phyloP scores from a whole-genome alignment of 1,140 invertebrate genomes.

The Meteorus sp. region DNA sequence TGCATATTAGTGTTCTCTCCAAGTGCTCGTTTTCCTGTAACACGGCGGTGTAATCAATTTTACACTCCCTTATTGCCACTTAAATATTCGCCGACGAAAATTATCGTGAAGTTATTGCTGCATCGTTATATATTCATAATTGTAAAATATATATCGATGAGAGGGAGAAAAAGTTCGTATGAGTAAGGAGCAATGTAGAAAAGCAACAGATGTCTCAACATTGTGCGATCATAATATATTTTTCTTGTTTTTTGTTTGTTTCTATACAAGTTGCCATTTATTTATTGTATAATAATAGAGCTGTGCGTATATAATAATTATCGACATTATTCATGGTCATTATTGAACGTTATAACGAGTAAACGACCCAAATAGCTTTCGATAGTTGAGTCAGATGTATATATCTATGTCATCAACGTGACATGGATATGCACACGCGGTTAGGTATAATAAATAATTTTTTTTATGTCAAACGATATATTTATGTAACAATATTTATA shows the following conservation, averaged over 20 bases:
- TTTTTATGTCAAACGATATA: constrained; percentile 22
- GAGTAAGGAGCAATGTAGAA: neutral
- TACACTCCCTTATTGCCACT: constrained; percentile 7
- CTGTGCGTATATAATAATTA: too few relatives aligned
- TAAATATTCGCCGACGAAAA: neutral
- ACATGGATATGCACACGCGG: too few relatives aligned
- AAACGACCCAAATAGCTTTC: neutral
- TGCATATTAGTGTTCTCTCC: neutral
- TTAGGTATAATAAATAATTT: neutral
- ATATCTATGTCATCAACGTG: neutral
- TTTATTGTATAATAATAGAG: neutral
- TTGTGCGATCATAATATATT: constrained; percentile 37
- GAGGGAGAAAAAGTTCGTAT: neutral
- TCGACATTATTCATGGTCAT: too few relatives aligned
- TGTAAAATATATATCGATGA: neutral
- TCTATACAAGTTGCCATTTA: constrained; percentile 4
- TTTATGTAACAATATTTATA: constrained; percentile 31
- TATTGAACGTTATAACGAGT: constrained; percentile 1
- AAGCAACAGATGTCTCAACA: neutral
- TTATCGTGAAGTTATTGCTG: too few relatives aligned
- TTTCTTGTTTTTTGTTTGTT: constrained; percentile 27
- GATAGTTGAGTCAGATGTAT: neutral
- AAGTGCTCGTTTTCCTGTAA: neutral
- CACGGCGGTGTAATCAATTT: constrained; percentile 7
- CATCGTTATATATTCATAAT: too few relatives aligned